Evolutionary conservation across 1,140 invertebrate genomes (phyloP).

Genomic region (Choristoneura fumiferana): DNA sequence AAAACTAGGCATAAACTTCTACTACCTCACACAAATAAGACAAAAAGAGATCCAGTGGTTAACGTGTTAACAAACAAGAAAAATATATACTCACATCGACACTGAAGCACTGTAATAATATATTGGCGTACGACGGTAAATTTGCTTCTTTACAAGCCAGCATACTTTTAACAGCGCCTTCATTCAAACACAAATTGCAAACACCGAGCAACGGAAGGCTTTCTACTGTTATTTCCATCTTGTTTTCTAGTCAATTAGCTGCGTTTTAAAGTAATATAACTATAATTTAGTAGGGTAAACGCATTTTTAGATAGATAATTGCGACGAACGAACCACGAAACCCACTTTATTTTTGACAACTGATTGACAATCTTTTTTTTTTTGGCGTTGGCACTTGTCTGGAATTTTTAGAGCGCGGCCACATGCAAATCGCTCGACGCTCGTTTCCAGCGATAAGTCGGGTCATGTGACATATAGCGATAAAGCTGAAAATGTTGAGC

Average conservation of each 20-base stretch:
- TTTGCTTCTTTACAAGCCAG: slow-evolving; percentile 41
- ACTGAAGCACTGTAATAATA: slow-evolving; percentile 58
- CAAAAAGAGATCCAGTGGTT: too few relatives aligned
- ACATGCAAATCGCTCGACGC: too few relatives aligned
- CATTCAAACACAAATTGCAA: slow-evolving; percentile 61
- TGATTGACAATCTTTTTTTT: neutral
- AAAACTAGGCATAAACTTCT: too few relatives aligned
- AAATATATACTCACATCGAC: slow-evolving; percentile 55
- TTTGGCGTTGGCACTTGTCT: neutral
- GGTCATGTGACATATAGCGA: too few relatives aligned
- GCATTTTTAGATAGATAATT: neutral
- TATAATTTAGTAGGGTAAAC: too few relatives aligned
- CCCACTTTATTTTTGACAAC: slow-evolving; percentile 9
- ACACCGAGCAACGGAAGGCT: slow-evolving; percentile 54
- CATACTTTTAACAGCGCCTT: slow-evolving; percentile 66
- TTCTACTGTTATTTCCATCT: slow-evolving; percentile 59
- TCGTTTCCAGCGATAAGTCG: too few relatives aligned
- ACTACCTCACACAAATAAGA: too few relatives aligned
- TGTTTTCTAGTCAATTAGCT: slow-evolving; percentile 26
- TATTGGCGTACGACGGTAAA: slow-evolving; percentile 46
- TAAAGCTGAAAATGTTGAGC: too few relatives aligned
- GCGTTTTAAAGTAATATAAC: too few relatives aligned
- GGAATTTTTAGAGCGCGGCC: too few relatives aligned
- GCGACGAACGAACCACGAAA: slow-evolving; percentile 4
- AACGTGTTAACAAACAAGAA: too few relatives aligned